Conservation (phyloP, 2,113 vertebrate genomes). For the Phrynosoma blainvillii region DNA sequence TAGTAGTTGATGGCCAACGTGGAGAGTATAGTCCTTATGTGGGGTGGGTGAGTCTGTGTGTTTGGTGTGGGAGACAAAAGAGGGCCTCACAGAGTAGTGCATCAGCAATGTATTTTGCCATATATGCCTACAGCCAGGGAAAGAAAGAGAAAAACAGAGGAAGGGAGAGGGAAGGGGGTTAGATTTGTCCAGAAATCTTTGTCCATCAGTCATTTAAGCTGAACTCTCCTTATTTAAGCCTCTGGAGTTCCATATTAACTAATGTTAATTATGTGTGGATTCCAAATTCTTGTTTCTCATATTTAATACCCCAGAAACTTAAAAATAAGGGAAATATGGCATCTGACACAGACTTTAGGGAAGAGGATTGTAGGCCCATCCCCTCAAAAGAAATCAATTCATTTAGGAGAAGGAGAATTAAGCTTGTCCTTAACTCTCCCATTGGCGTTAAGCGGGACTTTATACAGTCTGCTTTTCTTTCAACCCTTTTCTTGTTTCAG, state of each 20-base stretch:
- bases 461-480: not conserved
- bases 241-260: not conserved
- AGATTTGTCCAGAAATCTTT: not conserved
- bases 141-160: not conserved
- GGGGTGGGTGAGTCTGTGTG: too few relatives aligned
- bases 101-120: not conserved
- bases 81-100: too few relatives aligned
- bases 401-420: not conserved
- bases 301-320: not conserved
- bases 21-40: not conserved
- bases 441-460: not conserved
- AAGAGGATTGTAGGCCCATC: not conserved
- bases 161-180: too few relatives aligned
- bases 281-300: not conserved
- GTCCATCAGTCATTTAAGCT: not conserved
- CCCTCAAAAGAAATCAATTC: not conserved
- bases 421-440: too few relatives aligned
- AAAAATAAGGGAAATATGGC: not conserved
- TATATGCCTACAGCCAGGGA: not conserved
- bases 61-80: too few relatives aligned
- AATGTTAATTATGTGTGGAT: not conserved
- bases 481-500: not conserved
- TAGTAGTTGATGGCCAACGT: too few relatives aligned
- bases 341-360: not conserved
- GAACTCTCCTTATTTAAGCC: not conserved